These are phyloP conservation scores for Sweltsa coloradensis DNA, from an alignment of 1,140 invertebrate species.

Conservation along the genomic window DNA sequence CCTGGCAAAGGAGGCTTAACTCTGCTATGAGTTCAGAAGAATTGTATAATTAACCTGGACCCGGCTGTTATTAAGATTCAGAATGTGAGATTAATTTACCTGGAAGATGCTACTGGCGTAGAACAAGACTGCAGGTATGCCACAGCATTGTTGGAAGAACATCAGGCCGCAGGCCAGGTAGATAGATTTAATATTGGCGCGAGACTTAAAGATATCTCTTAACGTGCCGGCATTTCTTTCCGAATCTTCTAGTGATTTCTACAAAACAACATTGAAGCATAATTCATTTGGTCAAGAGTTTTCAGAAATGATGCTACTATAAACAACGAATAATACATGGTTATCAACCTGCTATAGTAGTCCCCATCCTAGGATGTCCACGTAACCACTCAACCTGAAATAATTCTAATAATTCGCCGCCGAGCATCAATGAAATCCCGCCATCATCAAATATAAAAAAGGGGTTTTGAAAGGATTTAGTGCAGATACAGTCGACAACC, in stretches of 20 bases:
- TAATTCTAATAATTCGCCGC: too few relatives aligned
- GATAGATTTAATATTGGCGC: constrained; percentile 49
- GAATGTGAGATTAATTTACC: constrained; percentile 22
- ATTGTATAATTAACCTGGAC: background rate
- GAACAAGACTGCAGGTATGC: constrained; percentile 78
- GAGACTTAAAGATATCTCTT: constrained; percentile 38
- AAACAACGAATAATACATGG: too few relatives aligned
- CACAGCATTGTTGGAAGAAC: constrained; percentile 74
- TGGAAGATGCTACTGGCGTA: constrained; percentile 62
- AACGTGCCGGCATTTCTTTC: constrained; percentile 37
- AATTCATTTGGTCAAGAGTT: too few relatives aligned
- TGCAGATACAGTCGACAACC: too few relatives aligned
- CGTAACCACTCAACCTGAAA: too few relatives aligned
- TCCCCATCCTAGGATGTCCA: too few relatives aligned
- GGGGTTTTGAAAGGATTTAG: too few relatives aligned
- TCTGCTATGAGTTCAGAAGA: background rate
- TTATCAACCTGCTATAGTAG: too few relatives aligned
- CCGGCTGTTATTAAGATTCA: background rate
- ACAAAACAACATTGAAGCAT: too few relatives aligned
- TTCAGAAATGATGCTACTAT: too few relatives aligned
- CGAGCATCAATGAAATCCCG: too few relatives aligned
- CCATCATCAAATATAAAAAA: too few relatives aligned
- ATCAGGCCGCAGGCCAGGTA: constrained; percentile 63
- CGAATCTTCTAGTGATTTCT: constrained; percentile 38
- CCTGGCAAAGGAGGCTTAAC: background rate